Evolutionary conservation across 2,797 vertebrate species (phyloP), one percentile per base, ranked within the genome.

Genomic region (Sternotherus odoratus): DNA sequence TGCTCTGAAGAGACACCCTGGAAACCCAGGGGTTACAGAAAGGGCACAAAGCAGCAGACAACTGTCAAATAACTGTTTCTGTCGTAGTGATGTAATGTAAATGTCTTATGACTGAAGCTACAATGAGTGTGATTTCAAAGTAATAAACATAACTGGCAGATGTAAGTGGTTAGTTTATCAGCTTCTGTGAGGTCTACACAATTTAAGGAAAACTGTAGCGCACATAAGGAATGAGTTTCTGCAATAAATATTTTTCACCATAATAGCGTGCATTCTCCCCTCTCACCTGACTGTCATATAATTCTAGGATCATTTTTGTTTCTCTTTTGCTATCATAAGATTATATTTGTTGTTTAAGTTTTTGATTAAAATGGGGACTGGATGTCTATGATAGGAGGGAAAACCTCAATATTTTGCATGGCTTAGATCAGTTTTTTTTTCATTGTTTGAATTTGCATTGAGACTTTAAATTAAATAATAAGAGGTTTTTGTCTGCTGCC

Each of bases 1-100:
- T 1, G 0, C 83, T 91, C 0, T 0, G 39, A 82, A 86, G 17
- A 1, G 16, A 0, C 10, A 9, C 19, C 60, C 39, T 46, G n/a
- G 56, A 88, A 92, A 86, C 19, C 21, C 2, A 0, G 56, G 88
- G 48, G 13, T 3, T 74, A 3, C 15, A 79, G 30, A 88, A 46
- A 0, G 1, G 63, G 15, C 30, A 17, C 46, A 82, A 12, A 83
- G 50, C 51, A 60, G 49, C 4, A 50, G 48, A 46, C 4, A 75
- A 17, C 56, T 83, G 26, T 16, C 33, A 57, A 88, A 36, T 17
- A 66, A 36, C 48, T 28, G 3, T 4, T 36, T 2, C 6, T 77
- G 8, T 69, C 78, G 54, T 2, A 24, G 39, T 88, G 43, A 2
- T 43, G 3, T 23, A n/a, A 50, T 26, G 2, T 13, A 78, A 94